Evolutionary conservation across 2,888 invertebrate species (phyloP).

Genomic region (Coecobrya sp.): DNA sequence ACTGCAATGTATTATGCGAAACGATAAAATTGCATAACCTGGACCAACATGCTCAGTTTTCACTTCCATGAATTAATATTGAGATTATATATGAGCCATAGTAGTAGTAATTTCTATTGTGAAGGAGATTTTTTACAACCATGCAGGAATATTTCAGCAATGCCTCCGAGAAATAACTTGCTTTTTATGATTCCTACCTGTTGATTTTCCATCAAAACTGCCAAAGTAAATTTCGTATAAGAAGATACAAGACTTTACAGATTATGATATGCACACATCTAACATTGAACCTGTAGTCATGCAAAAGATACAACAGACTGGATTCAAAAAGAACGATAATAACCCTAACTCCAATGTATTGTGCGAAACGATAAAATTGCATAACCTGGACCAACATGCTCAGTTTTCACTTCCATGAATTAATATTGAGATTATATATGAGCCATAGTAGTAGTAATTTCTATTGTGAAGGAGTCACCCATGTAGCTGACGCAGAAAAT

Average conservation of each 20-base stretch:
- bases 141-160: not conserved
- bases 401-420: not conserved
- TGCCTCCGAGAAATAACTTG: slow-evolving; percentile 18
- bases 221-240: not conserved
- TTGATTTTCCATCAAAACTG: slow-evolving; percentile 21
- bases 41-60: not conserved
- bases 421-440: not conserved
- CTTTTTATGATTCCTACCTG: slow-evolving; percentile 13
- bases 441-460: not conserved
- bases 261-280: too few relatives aligned
- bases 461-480: not conserved
- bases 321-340: not conserved
- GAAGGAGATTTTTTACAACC: not conserved
- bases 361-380: not conserved
- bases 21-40: slow-evolving; percentile 25
- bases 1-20: not conserved
- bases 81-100: not conserved
- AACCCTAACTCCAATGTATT: not conserved
- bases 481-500: not conserved
- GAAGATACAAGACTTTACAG: not conserved
- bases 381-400: slow-evolving; percentile 29
- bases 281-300: too few relatives aligned
- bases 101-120: not conserved
- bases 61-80: not conserved
- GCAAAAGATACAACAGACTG: not conserved